Base-by-base conservation (phyloP, 2,113 vertebrate species). In the Chamaetylas fuelleborni region DNA sequence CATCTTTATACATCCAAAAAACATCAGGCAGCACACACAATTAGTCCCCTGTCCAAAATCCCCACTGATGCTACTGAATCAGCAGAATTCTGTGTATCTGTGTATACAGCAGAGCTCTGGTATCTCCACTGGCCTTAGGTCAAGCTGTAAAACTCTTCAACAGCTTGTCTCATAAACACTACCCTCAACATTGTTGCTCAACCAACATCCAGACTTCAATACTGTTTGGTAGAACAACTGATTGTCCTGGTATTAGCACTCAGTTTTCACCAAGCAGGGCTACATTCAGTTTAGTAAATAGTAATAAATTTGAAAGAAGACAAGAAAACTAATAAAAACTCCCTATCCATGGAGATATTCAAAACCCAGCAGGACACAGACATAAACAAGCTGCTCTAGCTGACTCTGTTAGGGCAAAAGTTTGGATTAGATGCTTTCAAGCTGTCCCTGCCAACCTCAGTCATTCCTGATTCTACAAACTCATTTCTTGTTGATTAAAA, bases 11-110 rank as follows among this genome's bases (percentile, higher is more conserved):
- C 28, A 74, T 19, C 3, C n/a, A 45, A 62, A 84, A 95, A 71
- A 5, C 17, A 24, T 3, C 0, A 0, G 56, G 38, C 61, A 70
- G 33, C 0, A 2, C 25, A 20, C 62, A 20, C 33, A 45, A 17
- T 19, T 29, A 65, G 33, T 45, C 4, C 10, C 10, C 15, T 9
- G 3, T 40, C 26, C 61, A 64, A 76, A 93, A 71, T 42, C 53
- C 20, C 24, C 43, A 45, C 0, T 42, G 66, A 66, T 64, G 17
- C 5, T 36, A 53, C 10, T 54, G 53, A 78, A 66, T n/a, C 50
- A 62, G 9, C 19, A 76, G 50, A 81, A 65, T n/a, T n/a, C n/a
- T n/a, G n/a, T n/a, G n/a, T n/a, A n/a, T n/a, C n/a, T n/a, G n/a
- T n/a, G n/a, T n/a, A 93, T 14, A 69, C 31, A 69, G 48, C 19